Evolutionary conservation across 2,113 vertebrate genomes (phyloP).

Genomic region (Sarotherodon lohbergeri): DNA sequence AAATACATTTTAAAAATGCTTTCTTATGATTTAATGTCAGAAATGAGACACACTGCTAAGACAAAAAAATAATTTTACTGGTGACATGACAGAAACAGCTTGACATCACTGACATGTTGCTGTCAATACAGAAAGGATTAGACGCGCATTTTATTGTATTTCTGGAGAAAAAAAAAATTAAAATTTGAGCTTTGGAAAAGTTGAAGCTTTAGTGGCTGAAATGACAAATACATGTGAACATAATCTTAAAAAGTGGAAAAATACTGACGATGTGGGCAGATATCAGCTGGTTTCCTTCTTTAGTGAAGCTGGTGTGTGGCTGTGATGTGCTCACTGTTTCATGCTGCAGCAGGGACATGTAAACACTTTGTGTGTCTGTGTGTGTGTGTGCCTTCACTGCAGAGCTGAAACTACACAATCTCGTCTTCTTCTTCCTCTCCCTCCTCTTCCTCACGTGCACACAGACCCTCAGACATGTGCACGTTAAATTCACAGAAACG

Average conservation of each 20-base stretch:
- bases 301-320: not conserved
- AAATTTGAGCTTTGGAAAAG: not conserved
- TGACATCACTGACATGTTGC: not conserved
- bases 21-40: not conserved
- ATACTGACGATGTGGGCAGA: not conserved
- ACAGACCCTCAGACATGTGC: not conserved
- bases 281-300: not conserved
- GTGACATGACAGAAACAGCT: not conserved
- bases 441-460: not conserved
- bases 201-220: not conserved
- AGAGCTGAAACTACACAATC: not conserved
- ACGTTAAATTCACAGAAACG: not conserved
- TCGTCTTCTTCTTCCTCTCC: not conserved
- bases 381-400: not conserved
- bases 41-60: not conserved
- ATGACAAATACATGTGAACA: not conserved
- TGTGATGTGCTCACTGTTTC: not conserved
- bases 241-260: not conserved
- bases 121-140: not conserved
- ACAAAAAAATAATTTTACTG: not conserved
- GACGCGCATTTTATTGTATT: not conserved
- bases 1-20: not conserved
- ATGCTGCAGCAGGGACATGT: not conserved
- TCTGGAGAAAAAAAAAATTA: fast-evolving
- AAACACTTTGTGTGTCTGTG: not conserved